These are phyloP conservation scores for Drosophila ogumai DNA, from an alignment of 1,140 invertebrate species.

Conservation along the genomic window DNA sequence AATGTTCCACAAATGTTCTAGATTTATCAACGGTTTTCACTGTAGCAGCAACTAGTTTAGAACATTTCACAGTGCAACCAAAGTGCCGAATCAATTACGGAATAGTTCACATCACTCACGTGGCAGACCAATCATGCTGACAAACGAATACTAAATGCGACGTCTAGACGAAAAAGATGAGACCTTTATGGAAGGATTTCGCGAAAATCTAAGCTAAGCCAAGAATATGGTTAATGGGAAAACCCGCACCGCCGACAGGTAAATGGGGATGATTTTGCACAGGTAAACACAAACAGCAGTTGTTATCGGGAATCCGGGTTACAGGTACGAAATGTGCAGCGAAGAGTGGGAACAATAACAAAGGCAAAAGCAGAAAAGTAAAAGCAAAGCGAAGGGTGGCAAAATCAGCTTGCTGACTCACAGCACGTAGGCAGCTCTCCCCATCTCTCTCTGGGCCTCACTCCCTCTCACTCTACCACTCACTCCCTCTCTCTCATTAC, in stretches of 20 bases:
- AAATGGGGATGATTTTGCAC: conserved; percentile 9
- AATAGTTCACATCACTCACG: conserved; percentile 59
- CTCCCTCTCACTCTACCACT: conserved; percentile 15
- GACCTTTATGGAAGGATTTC: conserved; percentile 25
- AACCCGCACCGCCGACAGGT: conserved; percentile 8
- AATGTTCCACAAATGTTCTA: not conserved
- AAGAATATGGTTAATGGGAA: conserved; percentile 9
- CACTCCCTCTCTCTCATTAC: conserved; percentile 10
- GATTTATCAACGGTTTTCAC: not conserved
- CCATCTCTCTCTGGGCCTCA: conserved; percentile 1
- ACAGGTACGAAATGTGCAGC: conserved; percentile 45
- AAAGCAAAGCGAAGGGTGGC: conserved; percentile 57
- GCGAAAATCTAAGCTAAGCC: conserved; percentile 22
- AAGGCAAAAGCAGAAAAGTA: conserved; percentile 22
- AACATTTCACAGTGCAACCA: conserved; percentile 26
- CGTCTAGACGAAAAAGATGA: conserved; percentile 29
- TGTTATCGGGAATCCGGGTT: conserved; percentile 44
- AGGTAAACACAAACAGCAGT: conserved; percentile 32
- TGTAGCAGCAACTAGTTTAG: conserved; percentile 36
- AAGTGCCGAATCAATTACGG: conserved; percentile 42
- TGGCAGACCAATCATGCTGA: conserved; percentile 72
- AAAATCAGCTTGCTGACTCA: conserved; percentile 74
- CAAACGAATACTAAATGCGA: conserved; percentile 41
- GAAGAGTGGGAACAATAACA: conserved; percentile 43
- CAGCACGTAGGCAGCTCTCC: conserved; percentile 66